phyloP scores from a whole-genome alignment of 2,113 vertebrate species.

The Mus spicilegus region DNA sequence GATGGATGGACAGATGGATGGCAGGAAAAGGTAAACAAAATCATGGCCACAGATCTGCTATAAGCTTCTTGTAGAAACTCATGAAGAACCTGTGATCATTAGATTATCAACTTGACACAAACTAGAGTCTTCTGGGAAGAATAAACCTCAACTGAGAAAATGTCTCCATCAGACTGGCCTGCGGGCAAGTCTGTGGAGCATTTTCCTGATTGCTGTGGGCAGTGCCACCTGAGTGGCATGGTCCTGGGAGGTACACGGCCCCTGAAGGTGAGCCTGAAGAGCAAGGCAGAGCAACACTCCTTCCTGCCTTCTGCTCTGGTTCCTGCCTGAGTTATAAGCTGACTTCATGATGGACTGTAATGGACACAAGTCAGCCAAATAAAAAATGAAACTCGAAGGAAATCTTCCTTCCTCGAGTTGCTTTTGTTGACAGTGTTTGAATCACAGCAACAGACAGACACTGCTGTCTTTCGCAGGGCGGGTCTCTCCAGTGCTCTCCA shows the following conservation, averaged over 20 bases:
- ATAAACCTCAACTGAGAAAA: neutral
- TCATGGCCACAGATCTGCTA: neutral
- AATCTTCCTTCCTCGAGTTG: neutral
- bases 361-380: neutral
- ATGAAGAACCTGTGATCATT: neutral
- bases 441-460: neutral
- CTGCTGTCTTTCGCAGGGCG: neutral
- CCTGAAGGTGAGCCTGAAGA: neutral
- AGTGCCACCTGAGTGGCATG: neutral
- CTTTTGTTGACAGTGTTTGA: neutral
- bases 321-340: neutral
- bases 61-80: neutral
- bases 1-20: fast-evolving
- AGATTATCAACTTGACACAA: neutral
- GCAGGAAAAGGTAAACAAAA: neutral
- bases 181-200: neutral
- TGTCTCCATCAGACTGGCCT: neutral
- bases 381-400: neutral
- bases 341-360: neutral
- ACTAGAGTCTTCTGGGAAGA: neutral
- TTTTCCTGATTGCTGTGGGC: neutral
- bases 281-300: neutral
- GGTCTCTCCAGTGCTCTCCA: neutral
- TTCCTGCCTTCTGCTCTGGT: neutral
- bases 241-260: neutral